phyloP scores from a whole-genome alignment of 2,113 vertebrate species.

The Saccopteryx bilineata region DNA sequence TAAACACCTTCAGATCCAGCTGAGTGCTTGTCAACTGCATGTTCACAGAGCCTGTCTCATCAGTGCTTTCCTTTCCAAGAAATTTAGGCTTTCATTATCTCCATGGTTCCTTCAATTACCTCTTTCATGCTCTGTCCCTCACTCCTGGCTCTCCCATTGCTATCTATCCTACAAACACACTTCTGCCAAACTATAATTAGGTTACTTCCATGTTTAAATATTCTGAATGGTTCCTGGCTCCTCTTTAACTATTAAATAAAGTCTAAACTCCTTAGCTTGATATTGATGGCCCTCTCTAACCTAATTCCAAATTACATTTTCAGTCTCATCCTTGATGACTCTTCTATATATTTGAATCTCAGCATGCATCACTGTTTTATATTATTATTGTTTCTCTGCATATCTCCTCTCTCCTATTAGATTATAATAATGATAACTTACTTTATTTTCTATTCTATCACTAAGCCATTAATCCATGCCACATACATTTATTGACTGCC shows the following conservation, averaged over 20 bases:
- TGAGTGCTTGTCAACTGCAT: background rate
- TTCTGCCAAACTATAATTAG: slow-evolving; percentile 47
- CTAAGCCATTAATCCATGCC: background rate
- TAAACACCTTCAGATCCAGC: background rate
- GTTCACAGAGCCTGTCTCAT: background rate
- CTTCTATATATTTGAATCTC: background rate
- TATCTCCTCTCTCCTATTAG: background rate
- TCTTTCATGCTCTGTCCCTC: background rate
- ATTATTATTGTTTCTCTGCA: background rate
- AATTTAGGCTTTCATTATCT: slow-evolving; percentile 22
- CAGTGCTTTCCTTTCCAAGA: background rate
- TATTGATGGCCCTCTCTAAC: slow-evolving; percentile 25
- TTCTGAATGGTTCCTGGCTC: slow-evolving; percentile 46
- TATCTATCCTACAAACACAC: background rate
- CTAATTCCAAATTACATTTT: slow-evolving; percentile 44
- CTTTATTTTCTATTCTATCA: background rate
- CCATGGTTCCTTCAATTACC: background rate
- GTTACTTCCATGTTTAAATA: slow-evolving; percentile 36
- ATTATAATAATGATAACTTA: background rate
- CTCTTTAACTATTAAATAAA: slow-evolving; percentile 58
- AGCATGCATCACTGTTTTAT: background rate
- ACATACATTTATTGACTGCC: background rate
- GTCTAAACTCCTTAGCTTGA: slow-evolving; percentile 21
- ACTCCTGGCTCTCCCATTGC: background rate
- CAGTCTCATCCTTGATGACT: background rate